Evolutionary conservation across 2,113 vertebrate genomes (phyloP).

Genomic region (Aptenodytes patagonicus): DNA sequence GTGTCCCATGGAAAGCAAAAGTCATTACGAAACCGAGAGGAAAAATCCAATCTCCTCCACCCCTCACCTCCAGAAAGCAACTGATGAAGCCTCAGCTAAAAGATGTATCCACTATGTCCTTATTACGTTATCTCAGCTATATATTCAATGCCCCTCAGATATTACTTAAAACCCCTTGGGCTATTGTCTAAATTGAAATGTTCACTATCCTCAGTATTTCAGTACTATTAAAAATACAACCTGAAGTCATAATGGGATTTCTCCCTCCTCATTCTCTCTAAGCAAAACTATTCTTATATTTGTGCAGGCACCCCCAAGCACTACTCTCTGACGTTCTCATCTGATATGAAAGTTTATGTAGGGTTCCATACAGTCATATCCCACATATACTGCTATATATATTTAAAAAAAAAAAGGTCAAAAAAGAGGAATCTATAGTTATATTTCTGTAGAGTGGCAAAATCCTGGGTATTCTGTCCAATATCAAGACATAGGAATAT

Average conservation of each 20-base stretch:
- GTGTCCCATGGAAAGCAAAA: not conserved
- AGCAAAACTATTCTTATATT: not conserved
- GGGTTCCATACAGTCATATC: not conserved
- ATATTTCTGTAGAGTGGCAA: not conserved
- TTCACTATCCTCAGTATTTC: not conserved
- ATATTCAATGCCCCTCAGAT: not conserved
- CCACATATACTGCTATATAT: not conserved
- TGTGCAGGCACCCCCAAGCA: not conserved
- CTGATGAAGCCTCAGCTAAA: not conserved
- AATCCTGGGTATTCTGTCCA: not conserved
- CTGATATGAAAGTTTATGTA: not conserved
- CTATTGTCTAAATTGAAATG: slow-evolving; percentile 41
- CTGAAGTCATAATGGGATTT: not conserved
- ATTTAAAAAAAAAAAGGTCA: too few species aligned
- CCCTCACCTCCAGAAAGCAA: not conserved
- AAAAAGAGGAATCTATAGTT: not conserved
- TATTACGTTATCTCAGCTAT: not conserved
- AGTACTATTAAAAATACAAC: slow-evolving; percentile 16
- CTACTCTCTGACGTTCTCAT: not conserved
- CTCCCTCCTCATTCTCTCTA: not conserved
- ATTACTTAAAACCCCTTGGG: not conserved
- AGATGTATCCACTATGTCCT: not conserved
- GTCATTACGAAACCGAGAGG: not conserved
- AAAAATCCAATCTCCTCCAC: not conserved
- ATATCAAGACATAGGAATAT: not conserved